Evolutionary conservation across 2,113 vertebrate species (phyloP), one percentile per base, ranked within the genome.

Genomic region (Sander lucioperca): DNA sequence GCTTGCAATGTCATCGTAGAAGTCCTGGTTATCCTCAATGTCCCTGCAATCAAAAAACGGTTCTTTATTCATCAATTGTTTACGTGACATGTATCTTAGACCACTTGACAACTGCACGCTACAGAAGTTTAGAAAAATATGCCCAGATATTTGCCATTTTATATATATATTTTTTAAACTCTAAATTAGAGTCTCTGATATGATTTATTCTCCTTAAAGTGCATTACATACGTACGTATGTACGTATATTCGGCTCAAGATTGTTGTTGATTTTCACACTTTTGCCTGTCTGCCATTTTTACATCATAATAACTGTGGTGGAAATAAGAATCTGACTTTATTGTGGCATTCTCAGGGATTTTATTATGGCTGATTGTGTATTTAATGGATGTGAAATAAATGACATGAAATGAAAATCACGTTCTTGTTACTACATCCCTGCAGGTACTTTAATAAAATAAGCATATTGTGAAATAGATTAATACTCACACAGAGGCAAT

Each of bases 1-100:
- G 81, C 68, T 91, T 57, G 50, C 92, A 10, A 96, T 91, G 63
- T 96, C 95, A 33, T 96, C 95, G 10, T 96, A 96, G 0, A 88
- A 89, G 18, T 94, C 91, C 51, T 92, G 82, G n/a, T 83, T 36
- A 0, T 93, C 90, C 0, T 91, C 90, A 15, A 77, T 14, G 50
- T 90, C 73, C 13, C 93, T 94, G 78, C 27, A 82, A 78, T 19
- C 0, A 51, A 45, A 14, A 48, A 65, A 63, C 2, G 0, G 14
- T 10, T 70, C 11, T 30, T 57, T 43, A 69, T 30, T 58, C 3
- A 51, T 15, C 21, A 25, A 12, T 19, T 56, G 21, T 8, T 6
- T 59, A 21, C 2, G 12, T 12, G 14, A 19, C 25, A 62, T 11
- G 12, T 59, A 30, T 59, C 43, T 45, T 16, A 13, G 19, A 25